Evolutionary conservation across 2,888 invertebrate genomes (phyloP).

Genomic region (Brachycybe producta): DNA sequence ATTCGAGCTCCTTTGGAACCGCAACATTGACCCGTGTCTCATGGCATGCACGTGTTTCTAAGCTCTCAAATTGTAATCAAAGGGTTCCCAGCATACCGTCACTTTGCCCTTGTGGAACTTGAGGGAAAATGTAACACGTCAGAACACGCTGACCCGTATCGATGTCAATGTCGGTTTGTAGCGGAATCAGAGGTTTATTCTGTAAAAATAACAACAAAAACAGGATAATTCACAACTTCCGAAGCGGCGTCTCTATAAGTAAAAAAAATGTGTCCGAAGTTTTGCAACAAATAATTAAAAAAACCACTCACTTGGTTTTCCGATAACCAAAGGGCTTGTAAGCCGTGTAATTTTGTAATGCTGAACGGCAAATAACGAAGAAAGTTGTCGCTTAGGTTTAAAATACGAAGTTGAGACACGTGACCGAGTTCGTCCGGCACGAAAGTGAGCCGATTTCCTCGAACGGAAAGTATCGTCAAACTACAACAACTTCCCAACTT

Average conservation of each 20-base stretch:
- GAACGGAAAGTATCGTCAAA: slow-evolving; percentile 66
- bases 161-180: slow-evolving; percentile 73
- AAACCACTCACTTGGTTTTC: slow-evolving; percentile 49
- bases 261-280: neutral
- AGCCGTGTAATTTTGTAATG: slow-evolving; percentile 56
- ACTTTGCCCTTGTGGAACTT: slow-evolving; percentile 34
- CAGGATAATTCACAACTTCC: neutral
- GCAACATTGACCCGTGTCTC: no score
- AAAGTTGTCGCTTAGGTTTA: slow-evolving; percentile 77
- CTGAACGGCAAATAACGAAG: slow-evolving; percentile 73
- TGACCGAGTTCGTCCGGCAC: slow-evolving; percentile 85
- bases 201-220: slow-evolving; percentile 37
- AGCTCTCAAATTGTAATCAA: no score
- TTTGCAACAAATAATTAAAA: neutral
- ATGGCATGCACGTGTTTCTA: no score
- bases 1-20: no score
- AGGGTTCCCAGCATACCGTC: slow-evolving; percentile 8
- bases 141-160: slow-evolving; percentile 66
- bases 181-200: slow-evolving; percentile 78
- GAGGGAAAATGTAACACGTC: slow-evolving; percentile 85
- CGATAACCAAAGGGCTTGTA: slow-evolving; percentile 74
- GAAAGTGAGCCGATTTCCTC: slow-evolving; percentile 64
- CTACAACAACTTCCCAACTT: slow-evolving; percentile 69
- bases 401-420: slow-evolving; percentile 63
- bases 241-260: neutral